Conservation (phyloP, 1,140 invertebrate genomes). For the Scaptomyza graminum region DNA sequence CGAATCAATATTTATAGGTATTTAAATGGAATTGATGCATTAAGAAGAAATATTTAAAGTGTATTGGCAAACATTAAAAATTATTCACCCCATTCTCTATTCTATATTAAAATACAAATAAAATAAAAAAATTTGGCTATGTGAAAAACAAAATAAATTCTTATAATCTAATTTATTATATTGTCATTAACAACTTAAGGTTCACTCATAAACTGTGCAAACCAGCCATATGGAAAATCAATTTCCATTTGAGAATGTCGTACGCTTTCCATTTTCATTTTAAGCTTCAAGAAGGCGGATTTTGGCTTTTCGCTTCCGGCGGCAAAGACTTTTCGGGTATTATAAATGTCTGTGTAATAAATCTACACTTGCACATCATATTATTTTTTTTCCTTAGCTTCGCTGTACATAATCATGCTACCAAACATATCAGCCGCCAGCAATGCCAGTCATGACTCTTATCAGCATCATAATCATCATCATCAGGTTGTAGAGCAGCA, state of each 20-base stretch:
- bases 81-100: no score
- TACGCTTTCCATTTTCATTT: conserved; percentile 31
- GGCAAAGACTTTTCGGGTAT: conserved; percentile 33
- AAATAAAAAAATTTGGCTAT: conserved; percentile 25
- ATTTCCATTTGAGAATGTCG: conserved; percentile 25
- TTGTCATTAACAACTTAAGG: conserved; percentile 51
- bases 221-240: conserved; percentile 36
- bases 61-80: no score
- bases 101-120: neutral
- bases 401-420: conserved; percentile 35
- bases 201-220: conserved; percentile 43
- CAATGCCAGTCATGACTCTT: conserved; percentile 19
- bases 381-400: conserved; percentile 14
- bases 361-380: conserved; percentile 38
- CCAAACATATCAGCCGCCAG: conserved; percentile 32
- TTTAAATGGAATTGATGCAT: no score
- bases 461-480: conserved; percentile 28
- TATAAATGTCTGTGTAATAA: conserved; percentile 52
- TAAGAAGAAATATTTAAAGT: no score
- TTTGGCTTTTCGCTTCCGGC: neutral
- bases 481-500: conserved; percentile 1
- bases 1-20: no score
- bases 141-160: conserved; percentile 32
- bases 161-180: conserved; percentile 45
- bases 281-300: neutral